Evolutionary conservation across 2,888 invertebrate genomes (phyloP), one percentile per base, ranked within the genome.

Genomic region (Acrocyrtus sp.): DNA sequence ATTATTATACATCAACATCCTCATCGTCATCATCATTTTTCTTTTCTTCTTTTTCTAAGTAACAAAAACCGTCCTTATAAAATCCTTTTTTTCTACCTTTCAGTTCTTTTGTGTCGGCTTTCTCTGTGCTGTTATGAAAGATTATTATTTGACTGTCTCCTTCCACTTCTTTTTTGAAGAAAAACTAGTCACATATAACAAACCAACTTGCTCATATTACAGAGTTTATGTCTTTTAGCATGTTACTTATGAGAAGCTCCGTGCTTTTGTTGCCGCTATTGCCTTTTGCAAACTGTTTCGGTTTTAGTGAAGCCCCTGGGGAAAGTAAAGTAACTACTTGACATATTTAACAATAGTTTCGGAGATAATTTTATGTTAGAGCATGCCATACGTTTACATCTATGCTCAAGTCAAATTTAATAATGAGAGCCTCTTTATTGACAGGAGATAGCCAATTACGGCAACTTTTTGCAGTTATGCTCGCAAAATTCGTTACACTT

Each of bases 41-140:
- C n/a, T n/a, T n/a, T n/a, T n/a, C n/a, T n/a, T n/a, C n/a, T 69
- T 61, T 58, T 69, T 69, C 61, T 69, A 69, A 69, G 61, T 58
- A 69, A 69, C 68, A 69, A 69, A 45, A 69, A 60, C 60, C 61
- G 47, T 54, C 61, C 58, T 69, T 69, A 69, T 69, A 69, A 69
- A 69, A 69, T 61, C 61, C 67, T 60, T 69, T 45, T n/a, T 69
- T 69, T 69, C 67, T 69, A 69, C 68, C 68, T 69, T 69, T 69
- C 68, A 69, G 54, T 43, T 21, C 68, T 45, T 61, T 69, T 69
- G 60, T 69, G 61, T 61, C 39, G 47, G 34, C 12, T 34, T 34
- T 34, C 34, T 34, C 34, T 27, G 34, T 61, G n/a, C n/a, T 61
- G 68, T 69, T 69, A 54, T 69, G 61, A 69, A 69, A 69, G 68